These are phyloP conservation scores for Drosophila lacicola DNA, from an alignment of 2,888 invertebrate species.

Conservation along the genomic window DNA sequence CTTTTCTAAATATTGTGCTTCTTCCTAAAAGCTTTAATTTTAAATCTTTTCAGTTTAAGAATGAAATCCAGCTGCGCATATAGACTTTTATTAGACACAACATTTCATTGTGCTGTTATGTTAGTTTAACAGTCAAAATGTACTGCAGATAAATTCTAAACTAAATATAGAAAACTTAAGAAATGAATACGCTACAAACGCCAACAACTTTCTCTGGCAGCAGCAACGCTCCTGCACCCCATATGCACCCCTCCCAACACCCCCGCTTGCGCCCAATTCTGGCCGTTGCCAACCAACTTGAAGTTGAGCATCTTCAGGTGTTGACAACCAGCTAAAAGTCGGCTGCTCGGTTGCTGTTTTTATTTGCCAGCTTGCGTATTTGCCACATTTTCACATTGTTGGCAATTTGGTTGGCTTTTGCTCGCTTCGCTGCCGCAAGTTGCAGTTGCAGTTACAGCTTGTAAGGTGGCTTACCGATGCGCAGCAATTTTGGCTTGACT, in stretches of 20 bases:
- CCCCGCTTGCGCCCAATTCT: neutral
- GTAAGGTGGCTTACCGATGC: slow-evolving; percentile 67
- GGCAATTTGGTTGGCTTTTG: slow-evolving; percentile 40
- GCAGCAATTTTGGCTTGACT: slow-evolving; percentile 58
- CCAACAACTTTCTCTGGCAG: slow-evolving; percentile 6
- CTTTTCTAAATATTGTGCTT: too few relatives aligned
- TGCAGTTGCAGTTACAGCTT: slow-evolving; percentile 48
- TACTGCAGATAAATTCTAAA: neutral
- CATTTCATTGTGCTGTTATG: too few relatives aligned
- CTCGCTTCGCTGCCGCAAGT: slow-evolving; percentile 53
- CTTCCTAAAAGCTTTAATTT: too few relatives aligned
- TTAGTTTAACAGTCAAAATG: too few relatives aligned
- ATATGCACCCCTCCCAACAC: neutral
- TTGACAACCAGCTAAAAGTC: slow-evolving; percentile 24
- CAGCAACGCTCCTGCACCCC: neutral
- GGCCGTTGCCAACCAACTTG: slow-evolving; percentile 4
- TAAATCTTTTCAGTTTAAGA: too few relatives aligned
- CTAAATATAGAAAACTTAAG: neutral
- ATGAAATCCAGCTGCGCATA: too few relatives aligned
- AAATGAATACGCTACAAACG: slow-evolving; percentile 3
- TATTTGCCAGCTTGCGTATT: slow-evolving; percentile 62
- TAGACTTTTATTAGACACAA: too few relatives aligned
- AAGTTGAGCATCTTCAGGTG: neutral
- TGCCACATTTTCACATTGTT: slow-evolving; percentile 62
- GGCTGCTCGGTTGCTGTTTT: slow-evolving; percentile 45